A percentile compares a stretch with the other conserved stretches of the same genome.
These are phyloP conservation scores for Anagyrus pseudococci DNA, from an alignment of 2,888 invertebrate species.

Conservation along the genomic window DNA sequence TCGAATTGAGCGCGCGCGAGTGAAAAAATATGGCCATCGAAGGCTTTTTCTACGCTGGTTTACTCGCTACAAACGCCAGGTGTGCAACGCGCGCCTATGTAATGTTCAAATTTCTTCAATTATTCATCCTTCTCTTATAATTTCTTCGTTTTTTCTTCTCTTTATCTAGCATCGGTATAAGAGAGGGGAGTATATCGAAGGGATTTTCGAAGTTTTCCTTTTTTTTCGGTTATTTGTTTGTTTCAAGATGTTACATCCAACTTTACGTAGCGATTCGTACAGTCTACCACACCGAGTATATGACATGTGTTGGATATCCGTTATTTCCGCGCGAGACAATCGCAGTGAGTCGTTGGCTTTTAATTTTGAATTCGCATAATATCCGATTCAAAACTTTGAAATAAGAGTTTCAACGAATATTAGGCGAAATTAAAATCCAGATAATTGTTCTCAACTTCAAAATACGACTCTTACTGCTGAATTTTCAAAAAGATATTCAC, in stretches of 20 bases:
- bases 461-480: too few relatives aligned
- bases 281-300: slow-evolving; percentile 48
- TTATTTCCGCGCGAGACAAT: neutral
- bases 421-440: too few relatives aligned
- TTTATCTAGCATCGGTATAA: slow-evolving; percentile 6
- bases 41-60: slow-evolving; percentile 40
- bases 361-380: neutral
- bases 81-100: slow-evolving; percentile 12
- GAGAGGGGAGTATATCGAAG: slow-evolving; percentile 3
- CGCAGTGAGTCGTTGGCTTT: neutral
- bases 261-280: slow-evolving; percentile 42
- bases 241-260: slow-evolving; percentile 31
- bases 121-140: slow-evolving; percentile 5
- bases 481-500: too few relatives aligned
- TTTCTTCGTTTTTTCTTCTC: neutral
- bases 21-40: slow-evolving; percentile 43
- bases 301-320: slow-evolving; percentile 18
- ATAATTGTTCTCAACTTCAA: too few relatives aligned
- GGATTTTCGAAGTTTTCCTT: slow-evolving; percentile 27
- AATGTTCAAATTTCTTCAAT: slow-evolving; percentile 7
- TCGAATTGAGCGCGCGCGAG: slow-evolving; percentile 23
- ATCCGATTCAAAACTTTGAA: neutral
- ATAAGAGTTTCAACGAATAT: too few relatives aligned
- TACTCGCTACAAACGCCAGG: slow-evolving; percentile 34
- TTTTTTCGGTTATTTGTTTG: slow-evolving; percentile 20